phyloP scores from a whole-genome alignment of 2,888 invertebrate species.

The Mythimna impura region DNA sequence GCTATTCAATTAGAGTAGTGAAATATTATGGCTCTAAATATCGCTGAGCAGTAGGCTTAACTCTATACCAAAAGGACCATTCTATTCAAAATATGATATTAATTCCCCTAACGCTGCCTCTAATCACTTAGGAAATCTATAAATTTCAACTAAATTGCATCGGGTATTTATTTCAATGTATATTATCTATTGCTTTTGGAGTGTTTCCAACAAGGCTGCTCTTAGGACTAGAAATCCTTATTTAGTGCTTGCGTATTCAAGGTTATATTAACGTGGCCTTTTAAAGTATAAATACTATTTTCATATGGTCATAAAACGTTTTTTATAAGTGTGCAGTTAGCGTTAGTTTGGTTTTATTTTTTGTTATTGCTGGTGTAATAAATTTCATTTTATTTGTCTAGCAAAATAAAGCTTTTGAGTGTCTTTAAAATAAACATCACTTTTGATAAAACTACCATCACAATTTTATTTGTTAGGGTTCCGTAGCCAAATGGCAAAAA shows the following conservation, averaged over 20 bases:
- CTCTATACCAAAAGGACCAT: slow-evolving; percentile 21
- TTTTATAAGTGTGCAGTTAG: no score
- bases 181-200: slow-evolving; percentile 51
- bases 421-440: no score
- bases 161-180: slow-evolving; percentile 46
- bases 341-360: no score
- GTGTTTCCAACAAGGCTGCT: slow-evolving; percentile 31
- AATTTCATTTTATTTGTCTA: no score
- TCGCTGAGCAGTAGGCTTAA: slow-evolving; percentile 6
- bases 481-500: no score
- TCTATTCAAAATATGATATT: slow-evolving; percentile 50
- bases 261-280: slow-evolving; percentile 31
- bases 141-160: slow-evolving; percentile 51
- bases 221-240: slow-evolving; percentile 23
- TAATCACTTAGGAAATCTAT: slow-evolving; percentile 50
- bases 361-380: no score
- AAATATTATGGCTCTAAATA: slow-evolving; percentile 37
- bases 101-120: slow-evolving; percentile 26
- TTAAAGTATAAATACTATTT: slow-evolving; percentile 17
- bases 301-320: neutral
- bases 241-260: slow-evolving; percentile 44
- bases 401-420: no score
- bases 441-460: no score
- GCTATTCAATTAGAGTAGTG: slow-evolving; percentile 17
- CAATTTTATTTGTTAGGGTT: no score